These are phyloP conservation scores for Liodrosophila aerea DNA, from an alignment of 2,888 invertebrate species.

Conservation along the genomic window DNA sequence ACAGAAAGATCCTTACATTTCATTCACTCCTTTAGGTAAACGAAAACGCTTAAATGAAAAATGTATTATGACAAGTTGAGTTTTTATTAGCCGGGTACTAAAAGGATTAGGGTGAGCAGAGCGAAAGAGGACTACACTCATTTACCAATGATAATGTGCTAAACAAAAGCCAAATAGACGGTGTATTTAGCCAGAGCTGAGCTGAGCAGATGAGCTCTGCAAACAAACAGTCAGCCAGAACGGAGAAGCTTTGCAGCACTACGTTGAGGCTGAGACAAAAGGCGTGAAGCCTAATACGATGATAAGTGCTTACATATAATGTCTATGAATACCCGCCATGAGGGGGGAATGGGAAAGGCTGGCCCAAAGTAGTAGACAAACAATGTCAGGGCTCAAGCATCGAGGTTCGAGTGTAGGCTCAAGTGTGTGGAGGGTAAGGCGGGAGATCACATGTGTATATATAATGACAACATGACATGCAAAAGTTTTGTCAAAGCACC, in stretches of 20 bases:
- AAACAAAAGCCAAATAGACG: conserved; percentile 21
- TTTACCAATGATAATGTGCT: conserved; percentile 25
- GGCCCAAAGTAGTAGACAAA: conserved; percentile 65
- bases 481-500: conserved; percentile 69
- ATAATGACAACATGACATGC: conserved; percentile 74
- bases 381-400: conserved; percentile 45
- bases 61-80: not conserved
- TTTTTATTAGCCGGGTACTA: not conserved
- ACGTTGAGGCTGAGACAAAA: conserved; percentile 55
- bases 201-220: conserved; percentile 29
- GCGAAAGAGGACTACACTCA: not conserved
- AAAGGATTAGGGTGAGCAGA: not conserved
- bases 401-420: conserved; percentile 8
- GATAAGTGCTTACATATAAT: conserved; percentile 71
- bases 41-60: too few relatives aligned
- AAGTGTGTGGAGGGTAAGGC: not conserved
- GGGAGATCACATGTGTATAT: conserved; percentile 33
- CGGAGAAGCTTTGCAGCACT: conserved; percentile 12
- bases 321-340: conserved; percentile 50
- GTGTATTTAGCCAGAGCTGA: conserved; percentile 26
- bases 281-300: conserved; percentile 67
- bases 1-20: too few relatives aligned
- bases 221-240: conserved; percentile 23
- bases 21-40: too few relatives aligned
- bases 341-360: conserved; percentile 11